phyloP scores from a whole-genome alignment of 2,888 invertebrate genomes.

The Sturmia bella region DNA sequence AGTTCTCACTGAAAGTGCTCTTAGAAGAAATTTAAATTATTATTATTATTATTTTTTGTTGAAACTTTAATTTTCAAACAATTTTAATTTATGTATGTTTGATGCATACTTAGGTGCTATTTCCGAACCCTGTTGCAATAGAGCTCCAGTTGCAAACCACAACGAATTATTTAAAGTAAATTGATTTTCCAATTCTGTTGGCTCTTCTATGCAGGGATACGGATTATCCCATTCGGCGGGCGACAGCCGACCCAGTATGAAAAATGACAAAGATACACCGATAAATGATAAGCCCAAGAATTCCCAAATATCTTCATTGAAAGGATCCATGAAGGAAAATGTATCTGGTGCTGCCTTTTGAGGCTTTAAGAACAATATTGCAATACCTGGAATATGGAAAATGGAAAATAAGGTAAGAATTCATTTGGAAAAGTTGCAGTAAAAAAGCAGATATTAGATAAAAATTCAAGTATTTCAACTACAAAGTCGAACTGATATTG shows the following conservation, averaged over 20 bases:
- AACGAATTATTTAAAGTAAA: constrained; percentile 91
- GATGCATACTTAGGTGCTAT: constrained; percentile 86
- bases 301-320: constrained; percentile 92
- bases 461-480: too few relatives aligned
- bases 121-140: constrained; percentile 94
- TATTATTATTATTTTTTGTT: neutral
- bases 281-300: constrained; percentile 91
- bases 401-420: neutral
- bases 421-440: neutral
- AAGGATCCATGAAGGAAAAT: constrained; percentile 95
- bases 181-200: constrained; percentile 91
- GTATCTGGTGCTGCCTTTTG: constrained; percentile 91
- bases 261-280: constrained; percentile 89
- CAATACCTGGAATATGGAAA: constrained; percentile 85
- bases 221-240: constrained; percentile 95
- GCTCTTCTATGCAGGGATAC: constrained; percentile 91
- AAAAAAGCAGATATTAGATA: neutral
- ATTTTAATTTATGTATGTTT: neutral
- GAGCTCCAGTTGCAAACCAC: constrained; percentile 94
- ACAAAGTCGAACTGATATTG: too few relatives aligned
- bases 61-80: neutral
- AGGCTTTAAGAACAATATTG: constrained; percentile 94
- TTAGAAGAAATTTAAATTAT: constrained; percentile 76
- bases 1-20: constrained; percentile 93
- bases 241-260: constrained; percentile 90